Percentiles rank a stretch among this genome's conserved stretches.
Conservation (phyloP, 2,113 vertebrate genomes). For the Eira barbara region DNA sequence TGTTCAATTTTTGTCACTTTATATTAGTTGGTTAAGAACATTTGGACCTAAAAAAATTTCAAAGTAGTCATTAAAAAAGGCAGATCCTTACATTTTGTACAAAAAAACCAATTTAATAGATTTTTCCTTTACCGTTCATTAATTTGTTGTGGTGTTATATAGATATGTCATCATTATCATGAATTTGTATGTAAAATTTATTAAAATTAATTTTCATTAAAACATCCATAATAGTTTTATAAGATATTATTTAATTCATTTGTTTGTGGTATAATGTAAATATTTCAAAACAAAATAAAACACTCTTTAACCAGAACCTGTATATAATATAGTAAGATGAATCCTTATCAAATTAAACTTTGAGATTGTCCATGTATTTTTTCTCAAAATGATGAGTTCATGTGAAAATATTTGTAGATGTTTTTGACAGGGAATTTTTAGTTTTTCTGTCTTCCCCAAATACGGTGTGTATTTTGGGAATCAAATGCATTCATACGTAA, state of each 20-base stretch:
- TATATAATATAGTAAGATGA: neutral
- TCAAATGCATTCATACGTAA: neutral
- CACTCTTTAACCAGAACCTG: neutral
- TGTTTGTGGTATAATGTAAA: neutral
- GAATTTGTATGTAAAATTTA: neutral
- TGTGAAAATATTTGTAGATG: neutral
- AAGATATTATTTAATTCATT: neutral
- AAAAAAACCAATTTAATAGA: neutral
- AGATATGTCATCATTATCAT: neutral
- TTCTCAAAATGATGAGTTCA: neutral
- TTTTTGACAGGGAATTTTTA: neutral
- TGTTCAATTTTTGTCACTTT: conserved; percentile 32
- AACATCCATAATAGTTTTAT: neutral
- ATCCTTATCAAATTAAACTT: neutral
- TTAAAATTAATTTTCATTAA: neutral
- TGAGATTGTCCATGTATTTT: neutral
- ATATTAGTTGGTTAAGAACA: neutral
- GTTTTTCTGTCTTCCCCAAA: neutral
- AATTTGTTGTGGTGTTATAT: neutral
- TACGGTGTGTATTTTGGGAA: neutral
- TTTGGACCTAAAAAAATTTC: neutral
- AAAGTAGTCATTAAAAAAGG: neutral
- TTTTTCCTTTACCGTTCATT: neutral
- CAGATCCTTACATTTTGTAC: neutral
- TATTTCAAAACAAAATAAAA: conserved; percentile 11